A percentile compares a stretch with the other conserved stretches of the same genome.
Conservation (phyloP, 2,888 invertebrate species). For the Acanthopleura granulata region DNA sequence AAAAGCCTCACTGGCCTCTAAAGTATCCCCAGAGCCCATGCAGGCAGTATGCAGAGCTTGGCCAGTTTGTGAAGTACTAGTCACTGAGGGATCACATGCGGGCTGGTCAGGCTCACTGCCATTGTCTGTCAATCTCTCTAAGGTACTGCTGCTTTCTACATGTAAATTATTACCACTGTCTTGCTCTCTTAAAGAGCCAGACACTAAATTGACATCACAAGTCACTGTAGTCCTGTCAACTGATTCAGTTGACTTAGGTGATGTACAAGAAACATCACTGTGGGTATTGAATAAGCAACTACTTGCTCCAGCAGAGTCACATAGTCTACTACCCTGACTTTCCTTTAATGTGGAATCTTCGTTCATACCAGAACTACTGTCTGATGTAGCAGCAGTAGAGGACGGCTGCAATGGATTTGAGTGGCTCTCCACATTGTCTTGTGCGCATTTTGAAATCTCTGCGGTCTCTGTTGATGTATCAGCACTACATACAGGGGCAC, state of each 20-base stretch:
- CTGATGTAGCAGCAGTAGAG: slow-evolving; percentile 14
- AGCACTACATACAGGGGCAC: slow-evolving; percentile 6
- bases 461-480: neutral
- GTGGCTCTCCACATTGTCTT: neutral
- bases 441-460: neutral
- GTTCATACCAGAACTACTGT: neutral
- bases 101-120: neutral
- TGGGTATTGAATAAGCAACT: neutral
- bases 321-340: neutral
- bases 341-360: neutral
- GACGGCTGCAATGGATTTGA: neutral
- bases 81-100: neutral
- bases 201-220: slow-evolving; percentile 1
- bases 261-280: neutral
- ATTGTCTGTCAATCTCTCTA: slow-evolving; percentile 8
- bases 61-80: slow-evolving; percentile 4
- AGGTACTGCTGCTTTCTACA: slow-evolving; percentile 2
- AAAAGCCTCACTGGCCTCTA: neutral
- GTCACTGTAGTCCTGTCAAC: neutral
- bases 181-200: neutral
- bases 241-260: neutral
- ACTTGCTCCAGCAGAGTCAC: neutral
- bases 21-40: neutral
- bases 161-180: slow-evolving; percentile 15
- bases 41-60: slow-evolving; percentile 2